These are phyloP conservation scores for Sogatella furcifera DNA, from an alignment of 1,140 invertebrate species.

Conservation along the genomic window DNA sequence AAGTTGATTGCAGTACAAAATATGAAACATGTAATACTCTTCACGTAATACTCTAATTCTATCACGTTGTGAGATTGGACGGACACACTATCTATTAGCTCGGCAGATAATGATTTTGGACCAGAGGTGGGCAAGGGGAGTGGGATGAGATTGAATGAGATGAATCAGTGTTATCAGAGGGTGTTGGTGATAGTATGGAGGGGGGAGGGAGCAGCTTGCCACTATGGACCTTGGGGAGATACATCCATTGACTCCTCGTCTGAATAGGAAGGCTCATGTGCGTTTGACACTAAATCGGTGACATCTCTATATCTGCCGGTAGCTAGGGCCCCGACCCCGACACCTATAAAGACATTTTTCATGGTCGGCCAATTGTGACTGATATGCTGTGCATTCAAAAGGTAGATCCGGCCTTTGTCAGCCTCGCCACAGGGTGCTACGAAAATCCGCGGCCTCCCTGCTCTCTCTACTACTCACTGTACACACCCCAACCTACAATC, in stretches of 20 bases:
- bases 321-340: not conserved
- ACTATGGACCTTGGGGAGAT: too few relatives aligned
- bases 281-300: conserved; percentile 6
- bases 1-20: too few relatives aligned
- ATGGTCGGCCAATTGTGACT: conserved; percentile 13
- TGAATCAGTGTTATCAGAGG: too few relatives aligned
- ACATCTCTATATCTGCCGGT: conserved; percentile 5
- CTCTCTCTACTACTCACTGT: not conserved
- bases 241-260: not conserved
- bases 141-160: too few relatives aligned
- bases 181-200: too few relatives aligned
- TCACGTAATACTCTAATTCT: too few relatives aligned
- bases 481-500: not conserved
- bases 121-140: too few relatives aligned
- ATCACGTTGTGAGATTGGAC: too few relatives aligned
- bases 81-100: too few relatives aligned
- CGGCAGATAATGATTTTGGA: too few relatives aligned
- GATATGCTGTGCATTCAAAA: conserved; percentile 8
- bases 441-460: not conserved
- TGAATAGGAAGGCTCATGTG: conserved; percentile 1
- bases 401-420: conserved; percentile 13
- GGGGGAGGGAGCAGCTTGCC: too few relatives aligned
- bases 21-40: too few relatives aligned
- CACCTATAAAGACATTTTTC: conserved; percentile 16
- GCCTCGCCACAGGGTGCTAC: not conserved